phyloP scores from a whole-genome alignment of 2,888 invertebrate species.

The Chymomyza amoena region DNA sequence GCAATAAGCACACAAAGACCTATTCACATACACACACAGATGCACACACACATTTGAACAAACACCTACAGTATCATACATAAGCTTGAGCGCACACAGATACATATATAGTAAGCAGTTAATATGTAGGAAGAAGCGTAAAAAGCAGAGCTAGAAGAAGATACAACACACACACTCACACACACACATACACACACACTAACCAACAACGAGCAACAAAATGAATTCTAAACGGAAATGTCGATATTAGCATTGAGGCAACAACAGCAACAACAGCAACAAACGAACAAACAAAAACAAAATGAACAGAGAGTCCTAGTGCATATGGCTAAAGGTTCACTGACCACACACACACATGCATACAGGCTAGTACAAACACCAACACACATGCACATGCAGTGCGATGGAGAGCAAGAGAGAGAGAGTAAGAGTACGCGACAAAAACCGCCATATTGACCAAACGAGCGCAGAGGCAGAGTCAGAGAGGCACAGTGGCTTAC shows the following conservation, averaged over 20 bases:
- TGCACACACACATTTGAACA: not conserved
- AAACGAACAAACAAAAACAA: not conserved
- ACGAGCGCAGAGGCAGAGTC: conserved; percentile 40
- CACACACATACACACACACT: conserved; percentile 17
- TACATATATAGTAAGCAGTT: not conserved
- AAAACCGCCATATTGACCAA: conserved; percentile 64
- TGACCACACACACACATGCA: conserved; percentile 46
- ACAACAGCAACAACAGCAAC: conserved; percentile 21
- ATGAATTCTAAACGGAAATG: conserved; percentile 73
- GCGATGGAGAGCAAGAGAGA: not conserved
- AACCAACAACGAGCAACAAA: conserved; percentile 54
- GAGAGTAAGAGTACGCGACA: conserved; percentile 28
- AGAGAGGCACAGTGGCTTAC: not conserved
- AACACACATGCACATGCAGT: not conserved
- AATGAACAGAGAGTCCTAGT: conserved; percentile 10
- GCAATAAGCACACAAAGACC: conserved; percentile 5
- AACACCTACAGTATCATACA: not conserved
- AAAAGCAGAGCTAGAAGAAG: not conserved
- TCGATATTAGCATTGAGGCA: conserved; percentile 66
- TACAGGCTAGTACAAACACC: not conserved
- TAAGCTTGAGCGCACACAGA: not conserved
- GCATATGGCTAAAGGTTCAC: conserved; percentile 56
- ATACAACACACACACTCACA: not conserved
- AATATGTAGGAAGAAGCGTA: not conserved
- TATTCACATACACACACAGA: conserved; percentile 7